Evolutionary conservation across 2,888 invertebrate genomes (phyloP), one percentile per base, ranked within the genome.

Genomic region (Baronia brevicornis): DNA sequence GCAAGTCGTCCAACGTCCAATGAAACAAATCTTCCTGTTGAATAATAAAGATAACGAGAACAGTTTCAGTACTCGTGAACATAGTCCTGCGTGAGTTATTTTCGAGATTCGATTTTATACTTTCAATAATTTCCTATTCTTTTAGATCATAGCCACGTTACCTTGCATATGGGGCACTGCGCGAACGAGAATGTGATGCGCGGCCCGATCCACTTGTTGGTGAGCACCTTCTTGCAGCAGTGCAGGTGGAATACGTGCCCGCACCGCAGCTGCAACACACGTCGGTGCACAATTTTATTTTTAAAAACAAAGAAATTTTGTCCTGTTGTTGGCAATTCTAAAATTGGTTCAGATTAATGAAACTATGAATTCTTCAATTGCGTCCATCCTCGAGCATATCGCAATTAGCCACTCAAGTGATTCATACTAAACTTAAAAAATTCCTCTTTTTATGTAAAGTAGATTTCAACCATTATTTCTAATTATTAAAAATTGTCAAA

Each of bases 231-330:
- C 60, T 90, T 90, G 60, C 94, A 92, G 75, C 98, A 98, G 58
- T 96, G 95, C 33, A 91, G 87, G 61, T 98, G 98, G 72, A 98
- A 98, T 6, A 98, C 95, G 64, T 98, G 98, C 0, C 97, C 97
- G 71, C 98, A 98, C 47, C 90, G 88, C 31, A 98, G 77, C 90
- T 95, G 78, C 5, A 70, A 46, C 15, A 22, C 43, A 11, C 39
- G 44, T 58, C 22, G 10, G 14, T 26, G 5, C 14, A 21, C 10
- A 8, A 25, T 10, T 14, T 15, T 33, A 18, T 9, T 6, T 25
- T 28, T n/a, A 29, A 35, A 1, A 27, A 19, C 6, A 18, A 36
- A n/a, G 17, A 4, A 20, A 36, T 27, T n/a, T n/a, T n/a, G n/a
- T n/a, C n/a, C n/a, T n/a, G n/a, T n/a, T n/a, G n/a, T n/a, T n/a